Evolutionary conservation across 2,888 invertebrate species (phyloP).

Genomic region (Pollenia labialis): DNA sequence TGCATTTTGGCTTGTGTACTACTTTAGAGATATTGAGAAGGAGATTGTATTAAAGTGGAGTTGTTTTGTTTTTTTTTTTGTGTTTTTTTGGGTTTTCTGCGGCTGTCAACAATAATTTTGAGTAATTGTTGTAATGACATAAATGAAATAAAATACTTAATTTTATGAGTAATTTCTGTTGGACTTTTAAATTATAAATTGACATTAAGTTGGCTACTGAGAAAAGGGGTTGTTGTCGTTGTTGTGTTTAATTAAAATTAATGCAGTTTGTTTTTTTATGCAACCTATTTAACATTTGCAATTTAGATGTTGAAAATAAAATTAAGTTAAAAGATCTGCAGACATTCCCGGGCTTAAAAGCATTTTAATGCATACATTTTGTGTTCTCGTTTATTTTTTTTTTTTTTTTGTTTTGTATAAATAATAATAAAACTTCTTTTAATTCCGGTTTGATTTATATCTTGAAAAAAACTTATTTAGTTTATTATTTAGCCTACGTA

Average conservation of each 20-base stretch:
- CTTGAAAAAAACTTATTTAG: conserved; percentile 8
- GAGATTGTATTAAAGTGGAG: background rate
- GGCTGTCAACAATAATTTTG: conserved; percentile 63
- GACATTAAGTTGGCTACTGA: conserved; percentile 19
- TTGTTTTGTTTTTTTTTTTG: background rate
- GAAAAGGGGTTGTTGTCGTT: background rate
- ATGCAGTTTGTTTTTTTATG: background rate
- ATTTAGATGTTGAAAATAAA: background rate
- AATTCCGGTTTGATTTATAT: conserved; percentile 57
- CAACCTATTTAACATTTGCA: background rate
- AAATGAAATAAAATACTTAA: conserved; percentile 48
- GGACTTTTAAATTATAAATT: conserved; percentile 26
- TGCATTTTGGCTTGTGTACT: conserved; percentile 12
- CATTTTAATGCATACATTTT: conserved; percentile 8
- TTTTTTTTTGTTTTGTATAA: background rate
- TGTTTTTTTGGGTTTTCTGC: conserved; percentile 6
- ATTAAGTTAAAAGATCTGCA: too few relatives aligned
- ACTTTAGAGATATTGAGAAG: conserved; percentile 17
- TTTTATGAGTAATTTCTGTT: conserved; percentile 19
- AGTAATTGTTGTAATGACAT: conserved; percentile 61
- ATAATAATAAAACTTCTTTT: conserved; percentile 35
- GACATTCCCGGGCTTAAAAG: background rate
- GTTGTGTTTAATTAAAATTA: conserved; percentile 14
- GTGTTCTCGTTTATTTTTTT: background rate
- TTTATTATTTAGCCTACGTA: conserved; percentile 55